phyloP scores from a whole-genome alignment of 2,888 invertebrate genomes.

The Schizotus pectinicornis region DNA sequence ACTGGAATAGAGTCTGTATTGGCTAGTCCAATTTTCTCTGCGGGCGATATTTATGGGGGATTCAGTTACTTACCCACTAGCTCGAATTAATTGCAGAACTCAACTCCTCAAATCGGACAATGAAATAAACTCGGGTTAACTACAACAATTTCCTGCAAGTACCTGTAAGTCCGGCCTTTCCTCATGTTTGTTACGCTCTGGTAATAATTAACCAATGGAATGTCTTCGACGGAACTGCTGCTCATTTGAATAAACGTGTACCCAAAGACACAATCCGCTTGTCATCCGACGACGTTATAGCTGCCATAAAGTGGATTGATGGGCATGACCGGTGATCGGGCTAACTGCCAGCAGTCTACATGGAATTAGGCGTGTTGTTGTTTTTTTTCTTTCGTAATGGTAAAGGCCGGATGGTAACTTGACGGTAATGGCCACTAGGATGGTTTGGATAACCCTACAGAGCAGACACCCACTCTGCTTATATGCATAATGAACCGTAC shows the following conservation, averaged over 20 bases:
- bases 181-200: background rate
- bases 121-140: too few relatives aligned
- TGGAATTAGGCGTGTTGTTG: slow-evolving; percentile 1
- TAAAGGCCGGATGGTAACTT: slow-evolving; percentile 18
- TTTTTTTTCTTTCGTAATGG: slow-evolving; percentile 3
- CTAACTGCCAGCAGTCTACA: slow-evolving; percentile 7
- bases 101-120: background rate
- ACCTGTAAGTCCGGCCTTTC: too few relatives aligned
- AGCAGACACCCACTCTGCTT: slow-evolving; percentile 39
- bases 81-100: slow-evolving; percentile 12
- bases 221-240: slow-evolving; percentile 7
- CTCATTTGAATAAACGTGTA: slow-evolving; percentile 14
- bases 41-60: slow-evolving; percentile 17
- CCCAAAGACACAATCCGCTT: slow-evolving; percentile 4
- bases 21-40: slow-evolving; percentile 9
- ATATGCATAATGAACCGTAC: slow-evolving; percentile 44
- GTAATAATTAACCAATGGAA: slow-evolving; percentile 1
- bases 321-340: slow-evolving; percentile 1
- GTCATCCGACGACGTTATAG: background rate
- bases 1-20: slow-evolving; percentile 12
- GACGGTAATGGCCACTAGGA: slow-evolving; percentile 28
- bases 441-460: slow-evolving; percentile 11
- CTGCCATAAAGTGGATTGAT: slow-evolving; percentile 12
- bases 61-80: slow-evolving; percentile 10
- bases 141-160: too few relatives aligned